These are phyloP conservation scores for Meteorus colon DNA, from an alignment of 2,888 invertebrate species.

Conservation along the genomic window DNA sequence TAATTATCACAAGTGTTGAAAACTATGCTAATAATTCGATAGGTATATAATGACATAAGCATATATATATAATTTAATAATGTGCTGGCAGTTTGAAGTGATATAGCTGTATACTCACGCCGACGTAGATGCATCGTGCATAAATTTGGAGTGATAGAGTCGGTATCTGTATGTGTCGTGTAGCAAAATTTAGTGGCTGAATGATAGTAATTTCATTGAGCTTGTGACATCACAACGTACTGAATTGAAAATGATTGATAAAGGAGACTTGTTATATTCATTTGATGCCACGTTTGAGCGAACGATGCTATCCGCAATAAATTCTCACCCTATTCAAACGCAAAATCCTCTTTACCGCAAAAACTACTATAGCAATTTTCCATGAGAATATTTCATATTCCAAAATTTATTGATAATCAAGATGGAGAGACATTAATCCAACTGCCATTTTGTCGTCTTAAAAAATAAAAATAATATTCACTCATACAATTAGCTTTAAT, in stretches of 20 bases:
- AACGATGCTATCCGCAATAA: no score
- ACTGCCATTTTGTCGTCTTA: no score
- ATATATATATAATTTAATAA: not conserved
- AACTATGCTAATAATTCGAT: constrained; percentile 7
- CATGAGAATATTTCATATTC: no score
- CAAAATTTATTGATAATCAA: no score
- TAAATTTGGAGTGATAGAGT: not conserved
- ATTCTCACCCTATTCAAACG: no score
- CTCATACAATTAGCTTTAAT: not conserved
- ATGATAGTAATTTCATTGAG: not conserved
- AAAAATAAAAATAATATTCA: not conserved
- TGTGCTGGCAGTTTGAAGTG: not conserved
- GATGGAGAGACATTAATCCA: no score
- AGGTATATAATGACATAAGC: not conserved
- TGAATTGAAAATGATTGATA: not conserved
- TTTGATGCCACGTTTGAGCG: not conserved
- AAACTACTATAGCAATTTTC: no score
- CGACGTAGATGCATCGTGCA: constrained; percentile 13
- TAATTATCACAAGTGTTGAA: not conserved
- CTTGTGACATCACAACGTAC: not conserved
- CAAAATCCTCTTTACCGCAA: no score
- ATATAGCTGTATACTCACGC: constrained; percentile 4
- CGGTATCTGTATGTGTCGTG: not conserved
- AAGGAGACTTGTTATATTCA: not conserved
- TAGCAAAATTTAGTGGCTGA: not conserved